Evolutionary conservation across 1,140 invertebrate species (phyloP), one percentile per base, ranked within the genome.

Genomic region (Drosophila truncata): DNA sequence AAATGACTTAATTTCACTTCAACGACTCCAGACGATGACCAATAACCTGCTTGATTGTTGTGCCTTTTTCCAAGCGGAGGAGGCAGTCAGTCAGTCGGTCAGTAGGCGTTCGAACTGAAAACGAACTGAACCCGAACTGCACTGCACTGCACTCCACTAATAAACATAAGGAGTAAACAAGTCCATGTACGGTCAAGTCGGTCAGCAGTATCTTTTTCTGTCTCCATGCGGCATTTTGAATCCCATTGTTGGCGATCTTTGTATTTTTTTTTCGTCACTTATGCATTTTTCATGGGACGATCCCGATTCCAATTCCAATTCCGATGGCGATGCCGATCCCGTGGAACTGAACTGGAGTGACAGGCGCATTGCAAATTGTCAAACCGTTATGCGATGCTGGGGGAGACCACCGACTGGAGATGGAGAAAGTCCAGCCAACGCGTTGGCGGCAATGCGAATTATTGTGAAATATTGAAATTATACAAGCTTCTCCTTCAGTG

Each of bases 381-480:
- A 78, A 73, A 83, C 83, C 83, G 84, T 83, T 87, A 87, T 87
- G 76, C 44, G 60, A 72, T 33, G 66, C 41, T 42, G 37, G 29
- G 5, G 16, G n/a, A 44, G 25, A 27, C 39, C 41, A 37, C 35
- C 66, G 29, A 42, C 41, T 31, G 39, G 33, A 60, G 42, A 54
- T 72, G 78, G 81, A 78, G 84, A 87, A 87, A 87, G 84, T 87
- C 61, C 49, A 31, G 46, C 46, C 33, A 31, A 52, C 50, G 83
- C 83, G 69, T 86, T 80, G 63, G 83, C 82, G 79, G 79, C 69
- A 76, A 78, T 74, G 67, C 71, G 80, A 87, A 84, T 87, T 87
- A 84, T 87, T 87, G 84, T 88, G 85, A 87, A 87, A 88, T 87
- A 87, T 87, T 87, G 82, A 87, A 87, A 87, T 87, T 88, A 90